Percentiles rank a stretch among this genome's conserved stretches.
Evolutionary conservation across 2,888 invertebrate genomes (phyloP).

Genomic region (Diarsia dahlii): DNA sequence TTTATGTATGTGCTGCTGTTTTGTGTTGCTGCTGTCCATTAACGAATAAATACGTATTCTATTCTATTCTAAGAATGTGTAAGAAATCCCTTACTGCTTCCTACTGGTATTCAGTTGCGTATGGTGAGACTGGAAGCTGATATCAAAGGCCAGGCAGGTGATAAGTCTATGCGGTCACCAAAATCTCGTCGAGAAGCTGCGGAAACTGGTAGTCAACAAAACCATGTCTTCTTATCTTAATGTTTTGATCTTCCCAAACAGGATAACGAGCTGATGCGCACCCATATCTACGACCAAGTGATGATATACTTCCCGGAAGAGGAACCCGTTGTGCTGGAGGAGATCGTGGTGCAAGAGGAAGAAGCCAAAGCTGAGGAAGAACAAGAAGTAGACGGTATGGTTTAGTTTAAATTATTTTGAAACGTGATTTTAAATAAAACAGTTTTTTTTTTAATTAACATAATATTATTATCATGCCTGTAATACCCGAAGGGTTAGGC

Average conservation of each 20-base stretch:
- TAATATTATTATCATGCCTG: too few species aligned
- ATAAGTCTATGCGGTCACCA: neutral
- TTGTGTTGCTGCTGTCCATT: too few species aligned
- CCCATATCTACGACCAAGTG: constrained; percentile 91
- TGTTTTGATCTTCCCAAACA: constrained; percentile 67
- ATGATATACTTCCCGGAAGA: constrained; percentile 91
- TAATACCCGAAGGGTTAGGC: too few species aligned
- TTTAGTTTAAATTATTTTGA: neutral
- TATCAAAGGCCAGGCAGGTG: neutral
- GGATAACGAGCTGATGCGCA: constrained; percentile 92
- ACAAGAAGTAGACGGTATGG: constrained; percentile 59
- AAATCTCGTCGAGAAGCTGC: neutral
- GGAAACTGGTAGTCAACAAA: neutral
- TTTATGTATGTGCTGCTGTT: too few species aligned
- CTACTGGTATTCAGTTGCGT: neutral
- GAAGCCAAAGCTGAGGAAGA: constrained; percentile 78
- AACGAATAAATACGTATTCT: too few species aligned
- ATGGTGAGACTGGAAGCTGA: neutral
- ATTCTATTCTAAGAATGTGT: too few species aligned
- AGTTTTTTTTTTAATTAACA: too few species aligned
- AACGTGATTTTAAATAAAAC: too few species aligned
- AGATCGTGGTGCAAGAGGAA: constrained; percentile 84
- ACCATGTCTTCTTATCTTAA: neutral
- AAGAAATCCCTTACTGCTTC: too few species aligned
- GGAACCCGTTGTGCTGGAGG: constrained; percentile 86